Evolutionary conservation across 2,797 vertebrate genomes (phyloP).

Genomic region (Acridotheres tristis): DNA sequence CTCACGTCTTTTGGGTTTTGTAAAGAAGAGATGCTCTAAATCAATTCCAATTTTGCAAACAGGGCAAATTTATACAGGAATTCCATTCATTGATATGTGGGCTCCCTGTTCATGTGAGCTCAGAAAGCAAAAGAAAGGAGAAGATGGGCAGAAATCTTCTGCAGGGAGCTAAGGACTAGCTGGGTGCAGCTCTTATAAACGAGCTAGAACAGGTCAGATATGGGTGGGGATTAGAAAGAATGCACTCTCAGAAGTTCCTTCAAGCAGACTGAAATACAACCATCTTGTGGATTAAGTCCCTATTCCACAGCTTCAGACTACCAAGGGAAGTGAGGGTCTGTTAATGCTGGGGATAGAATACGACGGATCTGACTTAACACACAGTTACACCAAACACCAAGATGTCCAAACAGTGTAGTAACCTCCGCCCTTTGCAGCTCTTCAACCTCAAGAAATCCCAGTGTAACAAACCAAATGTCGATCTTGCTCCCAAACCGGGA

Average conservation of each 20-base stretch:
- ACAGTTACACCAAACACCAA: neutral
- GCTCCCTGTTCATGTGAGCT: neutral
- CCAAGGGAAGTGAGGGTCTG: neutral
- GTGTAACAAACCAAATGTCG: neutral
- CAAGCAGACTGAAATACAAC: neutral
- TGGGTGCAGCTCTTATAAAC: slow-evolving; percentile 40
- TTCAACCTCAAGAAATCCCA: neutral
- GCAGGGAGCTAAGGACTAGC: slow-evolving; percentile 19
- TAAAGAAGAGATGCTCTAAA: neutral
- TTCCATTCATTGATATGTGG: neutral
- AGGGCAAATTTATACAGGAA: neutral
- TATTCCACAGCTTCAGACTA: neutral
- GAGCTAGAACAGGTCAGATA: slow-evolving; percentile 60
- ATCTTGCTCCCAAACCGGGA: neutral
- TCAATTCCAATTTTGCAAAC: neutral
- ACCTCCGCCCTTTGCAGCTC: neutral
- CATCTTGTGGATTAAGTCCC: neutral
- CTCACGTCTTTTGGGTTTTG: neutral
- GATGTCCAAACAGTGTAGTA: neutral
- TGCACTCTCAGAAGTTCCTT: slow-evolving; percentile 35
- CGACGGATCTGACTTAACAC: neutral
- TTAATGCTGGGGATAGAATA: neutral
- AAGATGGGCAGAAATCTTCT: slow-evolving; percentile 18
- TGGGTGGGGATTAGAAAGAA: slow-evolving; percentile 57
- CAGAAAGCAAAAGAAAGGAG: neutral